Percentiles rank a stretch among this genome's conserved stretches.
Conservation (phyloP, 2,113 vertebrate species). For the Lanius collurio region DNA sequence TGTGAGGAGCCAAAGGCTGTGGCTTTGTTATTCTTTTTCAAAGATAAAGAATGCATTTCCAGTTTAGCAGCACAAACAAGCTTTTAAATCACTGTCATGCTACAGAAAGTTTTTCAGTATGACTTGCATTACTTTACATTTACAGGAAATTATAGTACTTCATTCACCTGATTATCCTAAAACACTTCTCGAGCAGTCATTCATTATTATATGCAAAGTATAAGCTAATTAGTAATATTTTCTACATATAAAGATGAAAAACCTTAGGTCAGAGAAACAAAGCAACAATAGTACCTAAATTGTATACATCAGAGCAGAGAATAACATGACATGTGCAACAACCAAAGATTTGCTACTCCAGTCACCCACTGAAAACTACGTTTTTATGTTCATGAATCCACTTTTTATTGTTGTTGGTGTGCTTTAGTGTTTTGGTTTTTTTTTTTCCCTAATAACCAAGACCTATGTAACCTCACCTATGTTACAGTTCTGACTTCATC, state of each 20-base stretch:
- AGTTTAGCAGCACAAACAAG: not conserved
- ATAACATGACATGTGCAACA: not conserved
- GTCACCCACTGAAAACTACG: not conserved
- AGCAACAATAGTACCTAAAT: not conserved
- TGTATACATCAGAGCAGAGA: not conserved
- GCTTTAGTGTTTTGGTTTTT: fast-evolving
- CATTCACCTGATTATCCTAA: not conserved
- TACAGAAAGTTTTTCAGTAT: not conserved
- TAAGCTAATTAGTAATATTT: not conserved
- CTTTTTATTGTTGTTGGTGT: not conserved
- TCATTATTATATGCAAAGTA: not conserved
- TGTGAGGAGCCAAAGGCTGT: not conserved
- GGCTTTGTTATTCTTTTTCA: not conserved
- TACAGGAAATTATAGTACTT: not conserved
- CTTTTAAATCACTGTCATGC: not conserved
- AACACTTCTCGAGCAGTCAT: not conserved
- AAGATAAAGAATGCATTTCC: not conserved
- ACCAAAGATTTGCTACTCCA: not conserved
- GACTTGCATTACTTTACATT: not conserved
- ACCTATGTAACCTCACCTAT: not conserved
- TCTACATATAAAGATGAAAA: not conserved
- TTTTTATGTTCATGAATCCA: not conserved
- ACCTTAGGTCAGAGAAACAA: not conserved
- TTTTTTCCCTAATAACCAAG: not conserved
- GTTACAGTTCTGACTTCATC: not conserved